These are phyloP conservation scores for Calidris pugnax DNA, from an alignment of 2,113 vertebrate species.

Conservation along the genomic window DNA sequence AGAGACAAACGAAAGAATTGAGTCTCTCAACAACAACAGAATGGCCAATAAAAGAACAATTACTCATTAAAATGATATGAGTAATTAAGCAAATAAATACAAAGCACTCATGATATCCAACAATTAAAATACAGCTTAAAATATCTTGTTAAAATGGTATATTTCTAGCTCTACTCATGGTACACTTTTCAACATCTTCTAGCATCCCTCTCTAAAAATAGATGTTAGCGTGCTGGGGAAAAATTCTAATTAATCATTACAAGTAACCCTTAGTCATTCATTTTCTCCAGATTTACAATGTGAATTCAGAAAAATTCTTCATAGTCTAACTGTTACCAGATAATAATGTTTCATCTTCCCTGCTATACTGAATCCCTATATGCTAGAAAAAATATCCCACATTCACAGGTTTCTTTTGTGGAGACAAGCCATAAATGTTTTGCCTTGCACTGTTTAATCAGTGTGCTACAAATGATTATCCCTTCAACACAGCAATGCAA, in stretches of 20 bases:
- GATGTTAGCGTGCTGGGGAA: neutral
- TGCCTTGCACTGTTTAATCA: neutral
- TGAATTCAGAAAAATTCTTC: neutral
- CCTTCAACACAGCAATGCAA: neutral
- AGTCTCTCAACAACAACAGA: neutral
- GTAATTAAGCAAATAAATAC: conserved; percentile 27
- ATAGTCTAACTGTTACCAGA: neutral
- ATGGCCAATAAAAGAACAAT: neutral
- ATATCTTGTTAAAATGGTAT: neutral
- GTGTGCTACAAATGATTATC: neutral
- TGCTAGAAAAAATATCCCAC: neutral
- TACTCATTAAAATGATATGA: neutral
- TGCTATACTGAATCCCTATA: neutral
- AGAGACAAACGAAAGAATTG: neutral
- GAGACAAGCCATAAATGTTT: neutral
- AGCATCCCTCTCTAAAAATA: neutral
- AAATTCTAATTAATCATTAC: neutral
- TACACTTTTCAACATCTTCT: neutral
- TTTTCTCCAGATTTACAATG: neutral
- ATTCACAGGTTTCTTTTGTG: neutral
- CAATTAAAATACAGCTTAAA: conserved; percentile 21
- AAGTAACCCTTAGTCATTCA: neutral
- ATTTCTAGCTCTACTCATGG: neutral
- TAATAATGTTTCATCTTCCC: neutral
- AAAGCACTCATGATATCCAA: neutral